Percentiles rank a stretch among this genome's conserved stretches.
Conservation (phyloP, 1,140 invertebrate genomes). For the Drosophila nigrodunni region DNA sequence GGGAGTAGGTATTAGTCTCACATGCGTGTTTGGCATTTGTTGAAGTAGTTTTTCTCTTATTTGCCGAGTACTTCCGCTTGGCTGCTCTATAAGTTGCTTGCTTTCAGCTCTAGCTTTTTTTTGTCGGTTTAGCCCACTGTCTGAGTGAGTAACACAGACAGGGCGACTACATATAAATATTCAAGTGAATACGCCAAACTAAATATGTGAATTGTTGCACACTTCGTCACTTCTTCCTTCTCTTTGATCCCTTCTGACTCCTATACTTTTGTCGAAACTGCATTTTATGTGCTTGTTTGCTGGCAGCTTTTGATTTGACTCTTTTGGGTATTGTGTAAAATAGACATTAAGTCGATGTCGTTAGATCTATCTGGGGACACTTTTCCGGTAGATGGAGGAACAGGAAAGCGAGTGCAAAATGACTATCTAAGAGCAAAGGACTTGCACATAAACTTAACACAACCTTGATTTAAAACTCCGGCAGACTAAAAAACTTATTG, state of each 20-base stretch:
- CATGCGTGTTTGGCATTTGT: conserved; percentile 19
- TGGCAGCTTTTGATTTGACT: conserved; percentile 45
- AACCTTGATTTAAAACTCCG: no score
- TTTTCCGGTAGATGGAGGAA: neutral
- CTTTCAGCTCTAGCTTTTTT: conserved; percentile 33
- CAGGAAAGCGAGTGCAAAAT: neutral
- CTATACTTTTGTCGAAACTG: conserved; percentile 14
- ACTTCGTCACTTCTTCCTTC: neutral
- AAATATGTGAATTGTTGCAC: conserved; percentile 21
- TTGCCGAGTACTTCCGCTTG: conserved; percentile 62
- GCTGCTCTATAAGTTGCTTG: conserved; percentile 55
- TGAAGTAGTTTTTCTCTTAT: conserved; percentile 36
- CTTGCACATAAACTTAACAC: neutral
- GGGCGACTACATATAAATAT: conserved; percentile 25
- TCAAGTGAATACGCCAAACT: neutral
- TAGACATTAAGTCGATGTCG: conserved; percentile 39
- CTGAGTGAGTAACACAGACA: conserved; percentile 13
- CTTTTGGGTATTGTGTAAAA: conserved; percentile 47
- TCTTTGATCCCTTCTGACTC: neutral
- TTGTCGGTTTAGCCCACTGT: conserved; percentile 16
- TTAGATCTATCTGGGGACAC: neutral
- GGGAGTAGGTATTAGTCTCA: neutral
- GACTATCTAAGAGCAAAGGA: neutral
- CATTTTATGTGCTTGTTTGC: conserved; percentile 40
- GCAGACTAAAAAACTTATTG: no score